Evolutionary conservation across 2,888 invertebrate genomes (phyloP), one percentile per base, ranked within the genome.

Genomic region (Netelia inedita): DNA sequence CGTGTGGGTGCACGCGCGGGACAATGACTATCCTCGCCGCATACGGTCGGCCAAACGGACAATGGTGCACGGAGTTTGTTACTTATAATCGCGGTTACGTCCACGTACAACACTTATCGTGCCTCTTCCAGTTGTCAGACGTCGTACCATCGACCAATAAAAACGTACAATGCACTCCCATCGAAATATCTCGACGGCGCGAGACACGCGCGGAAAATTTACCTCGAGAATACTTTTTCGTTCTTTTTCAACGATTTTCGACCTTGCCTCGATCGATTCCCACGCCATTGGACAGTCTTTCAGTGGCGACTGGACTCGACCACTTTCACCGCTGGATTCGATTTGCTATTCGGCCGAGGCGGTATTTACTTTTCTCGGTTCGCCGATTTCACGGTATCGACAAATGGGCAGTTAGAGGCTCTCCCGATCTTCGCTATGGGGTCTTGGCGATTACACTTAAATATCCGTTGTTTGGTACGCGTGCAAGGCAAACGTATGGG

Each of bases 11-110:
- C 35, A 21, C 65, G 35, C 72, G 63, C 59, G 55, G 75, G 75
- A 81, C 84, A 85, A 85, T 81, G 78, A 82, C 78, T 81, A 79
- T 82, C 78, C 73, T 50, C 53, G 41, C 73, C 55, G 23, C 73
- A 75, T 41, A 50, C 19, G 19, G 35, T 79, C 66, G 35, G 75
- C 75, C 41, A 61, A 74, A 69, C 74, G 73, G 79, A 85, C 85
- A 82, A 85, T 85, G 75, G 73, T 53, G n/a, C 68, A 10, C 23
- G 21, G 69, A 74, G 69, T 68, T 74, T 46, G 69, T 66, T 19
- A 65, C 61, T 74, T 82, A 79, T 79, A 82, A 85, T 79, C 79
- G 85, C 57, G 19, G 35, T 28, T 59, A 53, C 75, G 50, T 57
- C 71, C 63, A 74, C 74, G 57, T 71, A 68, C 61, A 74, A 74